A percentile compares a stretch with the other conserved stretches of the same genome.
phyloP scores from a whole-genome alignment of 2,113 vertebrate species.

The Neomonachus schauinslandi region DNA sequence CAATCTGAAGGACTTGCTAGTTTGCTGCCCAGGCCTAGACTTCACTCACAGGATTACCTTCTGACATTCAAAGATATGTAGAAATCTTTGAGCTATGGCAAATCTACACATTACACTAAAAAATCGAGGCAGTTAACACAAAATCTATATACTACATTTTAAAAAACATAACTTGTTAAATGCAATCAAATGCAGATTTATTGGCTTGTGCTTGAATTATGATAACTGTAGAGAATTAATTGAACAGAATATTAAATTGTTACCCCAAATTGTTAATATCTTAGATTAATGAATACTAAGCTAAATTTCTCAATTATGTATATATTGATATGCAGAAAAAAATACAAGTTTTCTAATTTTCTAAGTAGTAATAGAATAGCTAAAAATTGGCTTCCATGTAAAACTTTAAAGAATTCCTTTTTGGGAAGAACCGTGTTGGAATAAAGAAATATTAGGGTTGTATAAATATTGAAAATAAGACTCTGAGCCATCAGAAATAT shows the following conservation, averaged over 20 bases:
- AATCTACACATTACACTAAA: neutral
- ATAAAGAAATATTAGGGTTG: neutral
- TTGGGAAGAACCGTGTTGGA: neutral
- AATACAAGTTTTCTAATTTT: neutral
- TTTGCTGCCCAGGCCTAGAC: neutral
- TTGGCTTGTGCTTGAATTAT: neutral
- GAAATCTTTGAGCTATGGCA: slow-evolving; percentile 9
- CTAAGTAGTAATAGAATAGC: neutral
- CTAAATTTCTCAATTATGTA: neutral
- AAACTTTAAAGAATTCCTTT: slow-evolving; percentile 27
- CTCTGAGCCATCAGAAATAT: neutral
- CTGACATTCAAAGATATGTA: neutral
- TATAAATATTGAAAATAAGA: slow-evolving; percentile 1
- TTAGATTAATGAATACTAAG: slow-evolving; percentile 27
- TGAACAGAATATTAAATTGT: neutral
- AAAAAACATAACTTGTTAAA: neutral
- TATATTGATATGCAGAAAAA: neutral
- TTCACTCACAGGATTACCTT: neutral
- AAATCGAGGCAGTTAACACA: neutral
- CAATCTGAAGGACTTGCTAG: neutral
- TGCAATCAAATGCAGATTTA: neutral
- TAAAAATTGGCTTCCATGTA: neutral
- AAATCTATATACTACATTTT: neutral
- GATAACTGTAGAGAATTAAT: neutral
- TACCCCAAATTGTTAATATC: neutral